Evolutionary conservation across 2,113 vertebrate species (phyloP).

Genomic region (Ctenodactylus gundi): DNA sequence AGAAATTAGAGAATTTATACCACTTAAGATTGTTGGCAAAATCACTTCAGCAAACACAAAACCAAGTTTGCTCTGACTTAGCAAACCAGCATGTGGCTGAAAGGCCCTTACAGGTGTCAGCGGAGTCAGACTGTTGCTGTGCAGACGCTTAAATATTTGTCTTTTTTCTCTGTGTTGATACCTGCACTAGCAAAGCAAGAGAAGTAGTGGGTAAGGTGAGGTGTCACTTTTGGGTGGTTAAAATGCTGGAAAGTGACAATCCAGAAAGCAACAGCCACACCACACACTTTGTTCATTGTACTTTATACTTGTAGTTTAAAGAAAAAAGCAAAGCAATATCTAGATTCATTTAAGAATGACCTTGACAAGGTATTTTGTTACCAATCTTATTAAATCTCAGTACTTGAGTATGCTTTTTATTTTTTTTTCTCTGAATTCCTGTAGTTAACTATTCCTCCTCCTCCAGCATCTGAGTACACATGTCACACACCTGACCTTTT

Average conservation of each 20-base stretch:
- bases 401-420: not conserved
- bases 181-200: not conserved
- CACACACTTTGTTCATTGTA: not conserved
- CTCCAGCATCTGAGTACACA: not conserved
- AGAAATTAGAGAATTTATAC: not conserved
- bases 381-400: not conserved
- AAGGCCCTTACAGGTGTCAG: not conserved
- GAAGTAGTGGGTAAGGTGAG: no score
- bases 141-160: no score
- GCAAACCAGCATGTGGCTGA: not conserved
- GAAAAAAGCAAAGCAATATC: not conserved
- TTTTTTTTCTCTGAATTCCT: not conserved
- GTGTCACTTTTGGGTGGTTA: not conserved
- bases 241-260: not conserved
- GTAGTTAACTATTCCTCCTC: not conserved
- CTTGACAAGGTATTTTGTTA: not conserved
- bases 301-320: not conserved
- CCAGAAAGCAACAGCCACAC: accelerated
- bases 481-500: not conserved
- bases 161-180: not conserved
- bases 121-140: not conserved
- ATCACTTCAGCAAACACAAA: not conserved
- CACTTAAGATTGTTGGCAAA: not conserved
- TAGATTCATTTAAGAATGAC: not conserved
- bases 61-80: not conserved